Conservation (phyloP, 2,888 invertebrate genomes). For the Thecophora atra region DNA sequence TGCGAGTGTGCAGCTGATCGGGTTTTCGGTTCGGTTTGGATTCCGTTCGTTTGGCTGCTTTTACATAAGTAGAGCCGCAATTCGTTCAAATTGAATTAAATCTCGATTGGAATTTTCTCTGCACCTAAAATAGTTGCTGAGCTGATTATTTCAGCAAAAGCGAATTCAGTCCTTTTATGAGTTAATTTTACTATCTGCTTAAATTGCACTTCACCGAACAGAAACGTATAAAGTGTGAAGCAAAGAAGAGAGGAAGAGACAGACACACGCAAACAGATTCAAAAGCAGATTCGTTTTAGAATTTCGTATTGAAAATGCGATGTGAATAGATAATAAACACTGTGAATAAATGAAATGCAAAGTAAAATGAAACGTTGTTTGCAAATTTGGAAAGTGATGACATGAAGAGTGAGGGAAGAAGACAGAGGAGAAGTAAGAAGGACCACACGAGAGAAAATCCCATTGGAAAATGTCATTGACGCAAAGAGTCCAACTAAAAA, state of each 20-base stretch:
- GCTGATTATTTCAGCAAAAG: background rate
- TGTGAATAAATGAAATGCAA: too few species aligned
- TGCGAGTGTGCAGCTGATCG: background rate
- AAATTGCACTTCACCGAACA: too few species aligned
- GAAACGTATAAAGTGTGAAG: background rate
- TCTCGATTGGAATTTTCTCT: conserved; percentile 8
- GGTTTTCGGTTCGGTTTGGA: background rate
- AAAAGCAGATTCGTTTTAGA: background rate
- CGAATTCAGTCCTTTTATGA: background rate
- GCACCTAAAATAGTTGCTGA: conserved; percentile 3
- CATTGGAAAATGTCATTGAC: background rate
- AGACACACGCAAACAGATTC: background rate
- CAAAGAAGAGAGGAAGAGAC: background rate
- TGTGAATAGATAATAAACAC: background rate
- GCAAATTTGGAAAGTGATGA: too few species aligned
- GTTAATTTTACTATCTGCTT: background rate
- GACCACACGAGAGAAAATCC: background rate
- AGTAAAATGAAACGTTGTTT: too few species aligned
- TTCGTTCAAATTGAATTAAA: conserved; percentile 31
- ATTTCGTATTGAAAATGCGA: background rate
- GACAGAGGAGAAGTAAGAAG: background rate
- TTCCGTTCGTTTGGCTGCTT: background rate
- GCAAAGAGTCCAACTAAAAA: too few species aligned
- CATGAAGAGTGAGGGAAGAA: background rate
- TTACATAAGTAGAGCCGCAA: conserved; percentile 1